Conservation (phyloP, 1,140 invertebrate species). For the Mycetomoellerius zeteki region DNA sequence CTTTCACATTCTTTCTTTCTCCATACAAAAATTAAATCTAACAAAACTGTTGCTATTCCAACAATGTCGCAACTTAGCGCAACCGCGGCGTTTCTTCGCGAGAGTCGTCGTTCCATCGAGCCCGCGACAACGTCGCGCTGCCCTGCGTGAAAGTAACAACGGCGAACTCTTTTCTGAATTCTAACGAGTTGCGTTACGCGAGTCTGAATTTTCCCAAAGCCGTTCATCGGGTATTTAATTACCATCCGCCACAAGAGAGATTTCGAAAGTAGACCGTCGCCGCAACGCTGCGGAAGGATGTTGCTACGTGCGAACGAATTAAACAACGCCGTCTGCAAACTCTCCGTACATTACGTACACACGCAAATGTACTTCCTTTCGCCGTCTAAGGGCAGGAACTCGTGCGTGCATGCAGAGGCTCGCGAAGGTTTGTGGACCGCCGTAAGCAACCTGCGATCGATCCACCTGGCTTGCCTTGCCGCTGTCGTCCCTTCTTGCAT, state of each 20-base stretch:
- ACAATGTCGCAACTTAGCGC: neutral
- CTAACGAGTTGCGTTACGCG: conserved; percentile 6
- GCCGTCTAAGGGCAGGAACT: neutral
- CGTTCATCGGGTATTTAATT: conserved; percentile 36
- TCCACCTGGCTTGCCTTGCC: conserved; percentile 76
- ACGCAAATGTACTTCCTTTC: neutral
- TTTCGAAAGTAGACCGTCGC: conserved; percentile 35
- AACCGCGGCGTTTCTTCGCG: neutral
- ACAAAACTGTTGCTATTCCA: neutral
- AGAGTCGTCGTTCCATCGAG: neutral
- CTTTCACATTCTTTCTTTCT: neutral
- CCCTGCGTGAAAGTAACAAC: conserved; percentile 1
- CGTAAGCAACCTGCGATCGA: conserved; percentile 76
- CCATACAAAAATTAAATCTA: neutral
- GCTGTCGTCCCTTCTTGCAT: conserved; percentile 55
- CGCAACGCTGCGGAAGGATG: conserved; percentile 7
- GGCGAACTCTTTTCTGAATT: conserved; percentile 16
- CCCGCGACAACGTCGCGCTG: neutral
- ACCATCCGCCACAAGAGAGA: neutral
- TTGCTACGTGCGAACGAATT: conserved; percentile 36
- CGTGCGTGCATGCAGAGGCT: conserved; percentile 9
- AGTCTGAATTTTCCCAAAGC: conserved; percentile 33
- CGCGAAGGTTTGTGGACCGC: conserved; percentile 42
- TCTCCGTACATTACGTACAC: neutral
- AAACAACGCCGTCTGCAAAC: conserved; percentile 21